A percentile compares a stretch with the other conserved stretches of the same genome.
These are phyloP conservation scores for Drosophila fuyamai DNA, from an alignment of 1,140 invertebrate species.

Conservation along the genomic window DNA sequence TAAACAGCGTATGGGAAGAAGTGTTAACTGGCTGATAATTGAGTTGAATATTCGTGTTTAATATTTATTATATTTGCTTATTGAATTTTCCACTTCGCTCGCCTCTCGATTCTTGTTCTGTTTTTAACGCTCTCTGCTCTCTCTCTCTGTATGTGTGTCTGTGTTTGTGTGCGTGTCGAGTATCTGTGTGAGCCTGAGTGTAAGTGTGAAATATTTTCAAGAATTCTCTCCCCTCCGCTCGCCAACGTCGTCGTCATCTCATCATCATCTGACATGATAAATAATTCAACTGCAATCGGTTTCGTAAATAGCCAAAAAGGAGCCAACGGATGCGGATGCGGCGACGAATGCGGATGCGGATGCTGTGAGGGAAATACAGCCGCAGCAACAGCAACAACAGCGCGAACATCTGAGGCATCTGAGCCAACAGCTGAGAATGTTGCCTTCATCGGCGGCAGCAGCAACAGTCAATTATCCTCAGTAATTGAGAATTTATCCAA, in stretches of 20 bases:
- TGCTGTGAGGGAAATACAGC: slow-evolving; percentile 15
- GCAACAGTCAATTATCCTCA: slow-evolving; percentile 81
- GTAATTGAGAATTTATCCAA: slow-evolving; percentile 85
- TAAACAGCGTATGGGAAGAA: slow-evolving; percentile 46
- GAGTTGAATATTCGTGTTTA: slow-evolving; percentile 70
- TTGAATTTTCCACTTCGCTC: slow-evolving; percentile 75
- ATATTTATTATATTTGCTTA: slow-evolving; percentile 80
- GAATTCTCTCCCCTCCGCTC: slow-evolving; percentile 77
- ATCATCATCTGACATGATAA: slow-evolving; percentile 79
- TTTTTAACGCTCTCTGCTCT: slow-evolving; percentile 56
- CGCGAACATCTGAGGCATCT: slow-evolving; percentile 23
- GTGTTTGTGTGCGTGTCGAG: slow-evolving; percentile 28
- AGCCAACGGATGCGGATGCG: slow-evolving; percentile 15
- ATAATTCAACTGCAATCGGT: slow-evolving; percentile 82
- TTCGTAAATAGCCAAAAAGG: slow-evolving; percentile 73
- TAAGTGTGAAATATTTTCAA: slow-evolving; percentile 82
- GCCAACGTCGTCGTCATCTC: slow-evolving; percentile 32
- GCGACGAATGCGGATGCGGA: slow-evolving; percentile 14
- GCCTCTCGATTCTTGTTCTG: slow-evolving; percentile 52
- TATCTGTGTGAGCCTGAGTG: slow-evolving; percentile 56
- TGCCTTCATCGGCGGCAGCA: slow-evolving; percentile 29
- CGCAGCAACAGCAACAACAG: slow-evolving; percentile 13
- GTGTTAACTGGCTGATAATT: slow-evolving; percentile 79
- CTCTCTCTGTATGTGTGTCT: slow-evolving; percentile 17
- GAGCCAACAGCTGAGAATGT: slow-evolving; percentile 27